These are phyloP conservation scores for Bicyclus anynana DNA, from an alignment of 1,140 invertebrate species.

Conservation along the genomic window DNA sequence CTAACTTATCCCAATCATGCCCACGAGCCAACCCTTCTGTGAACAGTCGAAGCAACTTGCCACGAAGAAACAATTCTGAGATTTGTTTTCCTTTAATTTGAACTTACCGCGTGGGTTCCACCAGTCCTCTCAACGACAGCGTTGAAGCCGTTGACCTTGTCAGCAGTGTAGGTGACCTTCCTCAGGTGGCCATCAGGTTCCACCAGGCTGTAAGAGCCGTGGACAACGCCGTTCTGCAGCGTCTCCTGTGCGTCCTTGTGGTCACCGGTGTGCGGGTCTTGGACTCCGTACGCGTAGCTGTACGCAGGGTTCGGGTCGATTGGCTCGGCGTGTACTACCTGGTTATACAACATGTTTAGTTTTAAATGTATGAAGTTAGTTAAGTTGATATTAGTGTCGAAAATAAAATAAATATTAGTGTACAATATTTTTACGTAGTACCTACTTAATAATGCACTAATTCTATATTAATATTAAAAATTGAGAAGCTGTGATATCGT, in stretches of 20 bases:
- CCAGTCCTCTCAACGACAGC: conserved; percentile 78
- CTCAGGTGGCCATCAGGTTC: conserved; percentile 82
- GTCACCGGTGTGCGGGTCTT: conserved; percentile 84
- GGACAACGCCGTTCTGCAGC: conserved; percentile 80
- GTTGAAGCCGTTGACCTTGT: conserved; percentile 76
- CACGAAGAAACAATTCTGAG: no score
- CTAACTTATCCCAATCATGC: no score
- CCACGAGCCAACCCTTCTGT: no score
- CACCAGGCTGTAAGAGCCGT: conserved; percentile 80
- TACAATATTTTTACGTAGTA: no score
- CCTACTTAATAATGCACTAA: no score
- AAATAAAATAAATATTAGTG: no score
- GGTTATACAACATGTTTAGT: background rate
- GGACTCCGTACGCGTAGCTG: conserved; percentile 84
- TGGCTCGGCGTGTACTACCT: conserved; percentile 76
- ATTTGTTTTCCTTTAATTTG: no score
- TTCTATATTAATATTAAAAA: no score
- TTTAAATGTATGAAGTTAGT: no score
- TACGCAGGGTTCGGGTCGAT: conserved; percentile 85
- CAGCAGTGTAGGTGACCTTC: conserved; percentile 79
- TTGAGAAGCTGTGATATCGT: no score
- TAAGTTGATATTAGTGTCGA: no score
- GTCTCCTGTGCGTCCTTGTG: conserved; percentile 81
- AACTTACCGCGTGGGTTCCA: conserved; percentile 57
- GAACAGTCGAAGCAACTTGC: no score